phyloP scores from a whole-genome alignment of 2,797 vertebrate genomes.

The Sitta carolinensis region DNA sequence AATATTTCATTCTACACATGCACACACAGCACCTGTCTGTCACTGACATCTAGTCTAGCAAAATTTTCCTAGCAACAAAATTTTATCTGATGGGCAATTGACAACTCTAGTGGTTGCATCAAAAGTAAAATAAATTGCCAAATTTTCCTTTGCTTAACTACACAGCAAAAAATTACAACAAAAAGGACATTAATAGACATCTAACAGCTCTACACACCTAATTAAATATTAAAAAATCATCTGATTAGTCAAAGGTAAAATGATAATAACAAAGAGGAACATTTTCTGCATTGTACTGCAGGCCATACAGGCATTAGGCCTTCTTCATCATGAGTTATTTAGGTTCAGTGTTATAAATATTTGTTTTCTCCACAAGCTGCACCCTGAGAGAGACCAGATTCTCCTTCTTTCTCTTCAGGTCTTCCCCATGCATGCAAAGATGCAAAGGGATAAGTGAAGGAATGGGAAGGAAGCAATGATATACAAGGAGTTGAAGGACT shows the following conservation, averaged over 20 bases:
- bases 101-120: background rate
- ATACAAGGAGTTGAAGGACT: background rate
- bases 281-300: background rate
- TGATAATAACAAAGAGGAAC: background rate
- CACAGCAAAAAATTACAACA: background rate
- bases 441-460: background rate
- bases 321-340: background rate
- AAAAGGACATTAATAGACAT: background rate
- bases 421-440: background rate
- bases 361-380: background rate
- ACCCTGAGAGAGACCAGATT: background rate
- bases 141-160: background rate
- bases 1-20: background rate
- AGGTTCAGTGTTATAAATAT: background rate
- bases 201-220: background rate
- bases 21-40: background rate
- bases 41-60: background rate
- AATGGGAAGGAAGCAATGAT: background rate
- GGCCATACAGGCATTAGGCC: background rate
- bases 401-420: background rate
- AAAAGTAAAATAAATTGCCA: background rate
- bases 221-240: background rate
- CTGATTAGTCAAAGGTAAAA: background rate
- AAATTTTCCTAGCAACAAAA: background rate
- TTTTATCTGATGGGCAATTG: background rate